Evolutionary conservation across 2,113 vertebrate species (phyloP).

Genomic region (Aepyceros melampus): DNA sequence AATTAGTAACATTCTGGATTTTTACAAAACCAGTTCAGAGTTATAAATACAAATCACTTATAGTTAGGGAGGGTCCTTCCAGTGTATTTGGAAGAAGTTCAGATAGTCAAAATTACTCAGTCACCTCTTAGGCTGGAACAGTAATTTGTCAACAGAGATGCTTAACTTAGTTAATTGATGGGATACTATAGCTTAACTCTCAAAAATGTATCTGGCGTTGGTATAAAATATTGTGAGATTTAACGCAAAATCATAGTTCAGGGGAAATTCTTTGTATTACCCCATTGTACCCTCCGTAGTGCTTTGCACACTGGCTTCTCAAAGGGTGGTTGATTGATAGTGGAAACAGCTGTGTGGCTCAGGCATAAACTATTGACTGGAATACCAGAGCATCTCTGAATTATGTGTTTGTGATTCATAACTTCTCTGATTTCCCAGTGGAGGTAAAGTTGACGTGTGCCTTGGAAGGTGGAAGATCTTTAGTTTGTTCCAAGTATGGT

Average conservation of each 20-base stretch:
- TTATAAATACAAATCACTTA: neutral
- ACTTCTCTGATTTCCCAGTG: neutral
- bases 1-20: neutral
- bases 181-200: neutral
- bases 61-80: neutral
- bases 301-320: constrained; percentile 31
- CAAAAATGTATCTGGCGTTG: constrained; percentile 23
- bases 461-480: neutral
- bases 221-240: constrained; percentile 40
- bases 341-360: constrained; percentile 59
- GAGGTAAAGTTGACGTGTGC: neutral
- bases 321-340: constrained; percentile 62
- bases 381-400: constrained; percentile 56
- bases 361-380: constrained; percentile 26
- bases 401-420: constrained; percentile 42
- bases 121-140: neutral
- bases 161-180: constrained; percentile 7
- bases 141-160: neutral
- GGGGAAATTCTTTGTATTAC: neutral
- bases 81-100: neutral
- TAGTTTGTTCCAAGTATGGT: neutral
- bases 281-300: neutral
- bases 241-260: constrained; percentile 24
- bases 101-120: neutral
- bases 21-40: neutral